Evolutionary conservation across 2,797 vertebrate species (phyloP).

Genomic region (Enteromius trimaculatus): DNA sequence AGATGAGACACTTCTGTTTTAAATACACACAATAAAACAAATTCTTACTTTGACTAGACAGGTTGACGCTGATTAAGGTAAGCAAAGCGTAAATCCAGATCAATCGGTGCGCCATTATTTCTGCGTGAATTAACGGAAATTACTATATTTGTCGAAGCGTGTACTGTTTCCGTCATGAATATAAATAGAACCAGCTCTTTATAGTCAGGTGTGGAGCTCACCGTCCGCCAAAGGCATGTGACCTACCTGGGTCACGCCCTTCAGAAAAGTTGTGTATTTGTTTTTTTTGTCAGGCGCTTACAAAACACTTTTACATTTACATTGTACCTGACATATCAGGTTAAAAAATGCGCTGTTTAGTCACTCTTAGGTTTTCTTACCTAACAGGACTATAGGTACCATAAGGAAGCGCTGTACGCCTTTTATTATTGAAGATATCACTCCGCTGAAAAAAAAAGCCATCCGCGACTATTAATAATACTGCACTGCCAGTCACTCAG

Average conservation of each 20-base stretch:
- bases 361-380: not conserved
- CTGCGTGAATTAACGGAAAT: not conserved
- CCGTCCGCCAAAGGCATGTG: not conserved
- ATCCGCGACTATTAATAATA: not conserved
- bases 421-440: not conserved
- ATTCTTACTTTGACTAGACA: conserved; percentile 38
- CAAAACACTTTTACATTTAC: not conserved
- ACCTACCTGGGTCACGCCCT: conserved; percentile 18
- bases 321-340: not conserved
- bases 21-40: not conserved
- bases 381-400: not conserved
- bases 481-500: not conserved
- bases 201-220: not conserved
- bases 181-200: not conserved
- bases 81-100: not conserved
- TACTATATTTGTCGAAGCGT: not conserved
- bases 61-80: not conserved
- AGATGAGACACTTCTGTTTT: not conserved
- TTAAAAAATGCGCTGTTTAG: not conserved
- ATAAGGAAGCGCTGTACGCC: not conserved
- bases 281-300: too few relatives aligned
- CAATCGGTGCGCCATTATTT: not conserved
- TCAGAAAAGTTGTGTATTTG: not conserved
- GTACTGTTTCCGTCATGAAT: fast-evolving
- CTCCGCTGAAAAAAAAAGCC: not conserved